A percentile compares a stretch with the other conserved stretches of the same genome.
phyloP scores from a whole-genome alignment of 1,140 invertebrate genomes.

The Gonioctena quinquepunctata region DNA sequence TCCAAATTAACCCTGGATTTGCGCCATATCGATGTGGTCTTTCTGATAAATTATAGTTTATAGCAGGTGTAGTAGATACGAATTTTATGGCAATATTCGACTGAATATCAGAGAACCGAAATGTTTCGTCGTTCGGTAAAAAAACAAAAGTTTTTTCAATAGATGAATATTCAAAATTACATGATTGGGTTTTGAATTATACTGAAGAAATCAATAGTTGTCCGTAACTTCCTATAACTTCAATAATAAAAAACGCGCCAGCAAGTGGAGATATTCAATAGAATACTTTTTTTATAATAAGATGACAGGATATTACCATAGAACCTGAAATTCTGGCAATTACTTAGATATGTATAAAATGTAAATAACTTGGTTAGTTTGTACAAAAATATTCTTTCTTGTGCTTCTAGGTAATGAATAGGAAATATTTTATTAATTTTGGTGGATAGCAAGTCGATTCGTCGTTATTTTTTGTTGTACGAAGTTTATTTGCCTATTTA shows the following conservation, averaged over 20 bases:
- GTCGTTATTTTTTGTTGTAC: constrained; percentile 8
- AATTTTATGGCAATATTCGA: no score
- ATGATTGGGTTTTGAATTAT: background rate
- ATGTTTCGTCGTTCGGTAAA: no score
- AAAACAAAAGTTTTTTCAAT: no score
- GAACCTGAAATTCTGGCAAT: background rate
- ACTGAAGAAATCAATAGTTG: no score
- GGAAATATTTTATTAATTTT: background rate
- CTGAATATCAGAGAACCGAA: no score
- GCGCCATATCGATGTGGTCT: no score
- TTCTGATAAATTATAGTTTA: no score
- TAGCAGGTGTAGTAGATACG: no score
- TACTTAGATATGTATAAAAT: background rate
- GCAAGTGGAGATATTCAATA: no score
- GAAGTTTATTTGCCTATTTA: constrained; percentile 22
- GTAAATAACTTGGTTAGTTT: background rate
- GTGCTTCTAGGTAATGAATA: background rate
- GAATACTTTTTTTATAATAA: background rate
- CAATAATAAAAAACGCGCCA: no score
- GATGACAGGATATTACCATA: background rate
- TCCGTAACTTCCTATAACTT: no score
- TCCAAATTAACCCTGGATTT: no score
- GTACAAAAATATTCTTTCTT: background rate
- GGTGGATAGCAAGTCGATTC: background rate
- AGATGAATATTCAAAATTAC: background rate